Evolutionary conservation across 2,113 vertebrate species (phyloP), one percentile per base, ranked within the genome.

Genomic region (Uria aalge): DNA sequence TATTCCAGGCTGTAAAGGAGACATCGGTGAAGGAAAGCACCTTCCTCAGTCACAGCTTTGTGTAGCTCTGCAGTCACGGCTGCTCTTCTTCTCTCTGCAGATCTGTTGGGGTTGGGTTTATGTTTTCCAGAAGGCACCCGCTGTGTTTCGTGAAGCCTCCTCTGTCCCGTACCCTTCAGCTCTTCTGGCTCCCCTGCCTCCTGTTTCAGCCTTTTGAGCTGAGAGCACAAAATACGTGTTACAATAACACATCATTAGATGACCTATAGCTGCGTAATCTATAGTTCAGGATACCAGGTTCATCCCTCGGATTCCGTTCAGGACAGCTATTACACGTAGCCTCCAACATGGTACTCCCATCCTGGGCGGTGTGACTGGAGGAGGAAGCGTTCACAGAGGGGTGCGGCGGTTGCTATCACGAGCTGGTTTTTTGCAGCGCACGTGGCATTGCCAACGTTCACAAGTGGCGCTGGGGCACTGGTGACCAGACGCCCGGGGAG

Each of bases 131-230:
- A n/a, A 53, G 29, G 27, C 34, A 2, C 15, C 73, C 32, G 15
- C 8, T 32, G 4, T 2, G 12, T 72, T 17, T 53, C 2, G 2
- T 15, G 8, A 5, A 56, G 40, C 9, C 40, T 50, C 21, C 0
- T 8, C 23, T 5, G 4, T 23, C 14, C 76, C 17, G 5, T 3
- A 2, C 52, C 3, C 1, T 21, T 15, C 9, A 2, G 3, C 41
- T 23, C n/a, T 34, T 20, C 38, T 21, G 2, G 13, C 30, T 26
- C 20, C 29, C 20, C 29, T 30, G 47, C n/a, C 38, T 64, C 48
- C 40, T 66, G 15, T 14, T 36, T 15, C 36, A n/a, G 32, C 15
- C 59, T 36, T 36, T 5, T 12, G 10, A 59, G 24, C 57, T 14
- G 5, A 57, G 50, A 38, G 26, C 32, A 29, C 34, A 64, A 34